These are phyloP conservation scores for Drosophila navojoa DNA, from an alignment of 1,140 invertebrate genomes.

Conservation along the genomic window DNA sequence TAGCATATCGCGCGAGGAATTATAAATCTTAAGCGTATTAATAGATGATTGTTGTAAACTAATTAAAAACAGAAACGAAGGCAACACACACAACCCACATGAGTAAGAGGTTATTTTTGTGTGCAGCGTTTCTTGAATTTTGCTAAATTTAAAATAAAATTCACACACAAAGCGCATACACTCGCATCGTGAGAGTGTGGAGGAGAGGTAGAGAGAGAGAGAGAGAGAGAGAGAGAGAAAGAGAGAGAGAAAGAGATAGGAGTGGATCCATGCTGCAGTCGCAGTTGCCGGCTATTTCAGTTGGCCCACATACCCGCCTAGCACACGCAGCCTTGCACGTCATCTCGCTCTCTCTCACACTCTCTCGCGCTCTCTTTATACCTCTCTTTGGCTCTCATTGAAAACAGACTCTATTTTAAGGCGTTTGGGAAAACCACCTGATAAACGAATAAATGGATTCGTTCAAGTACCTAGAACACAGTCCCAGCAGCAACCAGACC, in stretches of 20 bases:
- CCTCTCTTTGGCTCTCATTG: slow-evolving; percentile 35
- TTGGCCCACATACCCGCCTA: slow-evolving; percentile 66
- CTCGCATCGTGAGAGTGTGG: slow-evolving; percentile 26
- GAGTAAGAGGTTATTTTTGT: slow-evolving; percentile 77
- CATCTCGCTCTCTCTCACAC: not conserved
- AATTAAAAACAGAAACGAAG: slow-evolving; percentile 69
- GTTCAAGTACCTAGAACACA: slow-evolving; percentile 26
- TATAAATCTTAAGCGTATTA: slow-evolving; percentile 30
- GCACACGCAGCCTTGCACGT: slow-evolving; percentile 13
- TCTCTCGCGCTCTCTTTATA: not conserved
- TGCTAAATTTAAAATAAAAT: slow-evolving; percentile 79
- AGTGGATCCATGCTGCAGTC: slow-evolving; percentile 30
- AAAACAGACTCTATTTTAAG: slow-evolving; percentile 76
- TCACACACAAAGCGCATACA: slow-evolving; percentile 37
- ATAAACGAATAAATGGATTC: slow-evolving; percentile 62
- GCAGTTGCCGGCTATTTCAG: slow-evolving; percentile 65
- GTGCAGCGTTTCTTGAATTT: slow-evolving; percentile 69
- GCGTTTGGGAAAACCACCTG: slow-evolving; percentile 78
- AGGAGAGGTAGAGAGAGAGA: slow-evolving; percentile 7
- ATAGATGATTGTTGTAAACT: slow-evolving; percentile 69
- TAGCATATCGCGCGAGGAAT: slow-evolving; percentile 22
- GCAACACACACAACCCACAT: slow-evolving; percentile 56
- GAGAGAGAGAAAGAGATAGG: slow-evolving; percentile 1
- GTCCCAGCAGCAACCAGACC: slow-evolving; percentile 12
- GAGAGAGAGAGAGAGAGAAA: no score